Conservation (phyloP, 2,113 vertebrate species). For the Dinomys branickii region DNA sequence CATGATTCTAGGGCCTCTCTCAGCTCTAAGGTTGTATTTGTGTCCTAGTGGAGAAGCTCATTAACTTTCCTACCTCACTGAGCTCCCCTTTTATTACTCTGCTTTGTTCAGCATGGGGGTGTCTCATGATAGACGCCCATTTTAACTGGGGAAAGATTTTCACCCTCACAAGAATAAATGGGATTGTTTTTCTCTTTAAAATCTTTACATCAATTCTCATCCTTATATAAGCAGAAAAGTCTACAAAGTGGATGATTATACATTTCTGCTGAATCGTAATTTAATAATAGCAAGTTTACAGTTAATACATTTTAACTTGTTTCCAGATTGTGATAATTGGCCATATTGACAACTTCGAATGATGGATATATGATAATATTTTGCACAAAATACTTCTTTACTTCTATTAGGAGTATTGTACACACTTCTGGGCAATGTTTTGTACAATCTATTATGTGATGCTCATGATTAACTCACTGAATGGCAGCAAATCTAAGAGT, state of each 20-base stretch:
- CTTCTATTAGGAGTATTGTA: neutral
- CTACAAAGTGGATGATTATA: neutral
- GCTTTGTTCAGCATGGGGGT: neutral
- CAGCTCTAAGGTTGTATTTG: too few relatives aligned
- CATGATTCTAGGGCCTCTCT: neutral
- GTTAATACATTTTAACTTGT: neutral
- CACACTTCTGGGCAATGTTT: neutral
- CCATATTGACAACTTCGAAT: neutral
- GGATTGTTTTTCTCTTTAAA: neutral
- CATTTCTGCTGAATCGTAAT: neutral
- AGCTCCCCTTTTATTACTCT: neutral
- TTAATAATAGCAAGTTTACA: neutral
- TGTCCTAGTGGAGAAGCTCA: neutral
- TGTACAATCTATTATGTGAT: too few relatives aligned
- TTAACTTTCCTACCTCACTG: neutral
- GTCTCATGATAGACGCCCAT: neutral
- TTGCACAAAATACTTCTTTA: neutral
- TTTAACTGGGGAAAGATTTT: slow-evolving; percentile 45
- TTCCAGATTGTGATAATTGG: neutral
- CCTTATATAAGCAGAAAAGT: neutral
- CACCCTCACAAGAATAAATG: neutral
- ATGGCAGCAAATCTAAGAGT: too few relatives aligned
- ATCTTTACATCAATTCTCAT: neutral
- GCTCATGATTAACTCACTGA: neutral
- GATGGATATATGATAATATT: neutral